Base-by-base conservation (phyloP, 2,888 invertebrate species). In the Catocala sponsa region DNA sequence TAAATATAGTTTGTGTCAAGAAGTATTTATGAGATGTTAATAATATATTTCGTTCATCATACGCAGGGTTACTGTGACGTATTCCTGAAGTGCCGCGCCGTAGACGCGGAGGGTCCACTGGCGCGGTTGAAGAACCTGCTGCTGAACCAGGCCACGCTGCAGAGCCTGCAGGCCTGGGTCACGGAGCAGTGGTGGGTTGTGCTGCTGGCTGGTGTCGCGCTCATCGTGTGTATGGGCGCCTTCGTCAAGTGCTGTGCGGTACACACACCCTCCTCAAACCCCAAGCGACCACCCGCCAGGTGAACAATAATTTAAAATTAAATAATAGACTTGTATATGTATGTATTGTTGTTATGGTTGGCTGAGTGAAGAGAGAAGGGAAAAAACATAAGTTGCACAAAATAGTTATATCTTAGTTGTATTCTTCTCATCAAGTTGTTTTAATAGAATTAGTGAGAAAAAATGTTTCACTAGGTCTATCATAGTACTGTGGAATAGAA, bases 161-260 rank as follows among this genome's bases (percentile, higher is more conserved):
- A 96, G 76, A 97, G 97, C 5, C 97, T 99, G 65, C 97, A 98
- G 74, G 97, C 98, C 84, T 99, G 99, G 99, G 97, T 99, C 66
- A 98, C 98, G 68, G 98, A 98, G 85, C 97, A 97, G 88, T 99
- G 99, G 99, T 99, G 99, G 97, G 97, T 97, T 5, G 99, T 99
- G 74, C 95, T 99, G 69, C 94, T 99, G 57, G 97, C 98, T 94
- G 98, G 98, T 53, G 97, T 99, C 58, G 97, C 96, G 62, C 97
- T 99, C 85, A 96, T 99, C 58, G 97, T 99, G 78, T 96, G 99
- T 83, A 99, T 99, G 99, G 99, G 98, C 58, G 95, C 98, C 62
- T 99, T 99, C 91, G 99, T 99, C 84, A 99, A 99, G 91, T 99
- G 99, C 90, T 99, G 99, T 91, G 99, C 99, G 38, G 99, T 99